phyloP scores from a whole-genome alignment of 2,113 vertebrate species.

The Serinus canaria region DNA sequence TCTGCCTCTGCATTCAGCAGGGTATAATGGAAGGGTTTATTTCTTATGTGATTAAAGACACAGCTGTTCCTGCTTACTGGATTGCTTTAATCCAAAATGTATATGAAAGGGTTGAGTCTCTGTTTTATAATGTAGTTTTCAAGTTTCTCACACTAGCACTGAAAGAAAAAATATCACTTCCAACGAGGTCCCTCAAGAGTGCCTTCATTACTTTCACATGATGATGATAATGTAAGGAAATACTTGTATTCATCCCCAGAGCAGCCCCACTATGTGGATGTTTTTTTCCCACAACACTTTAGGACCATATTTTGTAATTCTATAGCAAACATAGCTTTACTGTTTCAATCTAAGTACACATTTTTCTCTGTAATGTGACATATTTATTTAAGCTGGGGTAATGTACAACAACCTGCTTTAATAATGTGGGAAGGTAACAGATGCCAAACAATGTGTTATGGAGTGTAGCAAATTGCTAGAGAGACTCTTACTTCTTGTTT shows the following conservation, averaged over 20 bases:
- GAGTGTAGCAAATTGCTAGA: background rate
- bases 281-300: background rate
- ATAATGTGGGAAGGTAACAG: conserved; percentile 19
- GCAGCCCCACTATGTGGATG: background rate
- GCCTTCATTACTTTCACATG: background rate
- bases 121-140: background rate
- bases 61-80: conserved; percentile 62
- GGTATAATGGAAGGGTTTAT: conserved; percentile 61
- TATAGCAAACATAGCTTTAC: background rate
- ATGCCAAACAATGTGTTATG: background rate
- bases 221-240: conserved; percentile 10
- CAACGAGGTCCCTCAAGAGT: conserved; percentile 14
- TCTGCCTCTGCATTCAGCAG: conserved; percentile 49
- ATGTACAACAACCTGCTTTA: background rate
- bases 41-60: conserved; percentile 67
- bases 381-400: conserved; percentile 22
- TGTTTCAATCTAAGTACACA: conserved; percentile 1
- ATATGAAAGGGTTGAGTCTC: background rate
- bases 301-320: conserved; percentile 1
- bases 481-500: background rate
- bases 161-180: conserved; percentile 13
- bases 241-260: background rate
- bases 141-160: background rate
- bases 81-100: conserved; percentile 31
- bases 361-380: conserved; percentile 30